phyloP scores from a whole-genome alignment of 2,113 vertebrate genomes.

The Tetrao urogallus region DNA sequence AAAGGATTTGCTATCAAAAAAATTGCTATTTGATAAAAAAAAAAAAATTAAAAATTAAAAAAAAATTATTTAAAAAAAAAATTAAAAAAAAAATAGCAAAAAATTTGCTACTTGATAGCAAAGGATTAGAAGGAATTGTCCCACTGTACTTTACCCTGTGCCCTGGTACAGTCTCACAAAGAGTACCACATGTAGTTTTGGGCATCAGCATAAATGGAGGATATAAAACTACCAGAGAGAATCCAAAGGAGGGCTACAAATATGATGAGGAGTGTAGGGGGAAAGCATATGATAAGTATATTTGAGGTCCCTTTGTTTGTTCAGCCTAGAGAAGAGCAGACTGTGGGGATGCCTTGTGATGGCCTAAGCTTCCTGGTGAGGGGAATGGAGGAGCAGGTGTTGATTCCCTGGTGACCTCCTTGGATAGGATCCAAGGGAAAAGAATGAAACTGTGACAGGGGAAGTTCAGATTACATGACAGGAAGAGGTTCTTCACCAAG shows the following conservation, averaged over 20 bases:
- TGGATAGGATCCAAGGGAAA: background rate
- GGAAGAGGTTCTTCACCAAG: background rate
- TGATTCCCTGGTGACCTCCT: background rate
- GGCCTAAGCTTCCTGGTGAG: background rate
- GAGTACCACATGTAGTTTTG: background rate
- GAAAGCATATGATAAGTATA: background rate
- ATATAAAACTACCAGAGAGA: background rate
- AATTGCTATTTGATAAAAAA: too few species aligned
- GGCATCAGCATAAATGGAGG: background rate
- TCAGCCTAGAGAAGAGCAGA: background rate
- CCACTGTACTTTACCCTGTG: too few species aligned
- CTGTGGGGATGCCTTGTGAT: background rate
- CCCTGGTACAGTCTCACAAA: too few species aligned
- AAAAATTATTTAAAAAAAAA: too few species aligned
- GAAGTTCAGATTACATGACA: background rate
- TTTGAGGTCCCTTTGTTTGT: background rate
- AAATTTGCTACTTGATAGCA: background rate
- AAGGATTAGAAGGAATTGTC: background rate
- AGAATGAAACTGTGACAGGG: background rate
- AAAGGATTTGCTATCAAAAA: too few species aligned
- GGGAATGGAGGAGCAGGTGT: too few species aligned
- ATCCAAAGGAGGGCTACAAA: background rate
- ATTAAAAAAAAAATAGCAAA: too few species aligned
- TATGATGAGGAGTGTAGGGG: background rate
- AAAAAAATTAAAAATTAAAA: too few species aligned